Base-by-base conservation (phyloP, 2,113 vertebrate genomes). In the Sturnira hondurensis region DNA sequence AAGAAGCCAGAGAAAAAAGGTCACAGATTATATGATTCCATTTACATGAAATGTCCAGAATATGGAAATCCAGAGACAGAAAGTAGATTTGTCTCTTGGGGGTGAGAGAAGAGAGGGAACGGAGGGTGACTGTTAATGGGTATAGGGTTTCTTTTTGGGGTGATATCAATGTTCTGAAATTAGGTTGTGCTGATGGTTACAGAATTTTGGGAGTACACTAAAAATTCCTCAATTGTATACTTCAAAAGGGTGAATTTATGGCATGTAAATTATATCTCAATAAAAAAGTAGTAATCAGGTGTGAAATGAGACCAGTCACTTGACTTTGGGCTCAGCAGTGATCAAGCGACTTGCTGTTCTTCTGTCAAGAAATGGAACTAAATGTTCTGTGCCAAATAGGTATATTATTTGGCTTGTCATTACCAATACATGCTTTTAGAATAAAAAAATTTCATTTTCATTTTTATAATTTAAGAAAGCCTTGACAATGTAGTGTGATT, bases 391-490 rank as follows among this genome's bases (percentile, higher is more conserved):
- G 52, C 61, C 70, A 83, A 1, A 31, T 0, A 43, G 17, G 41
- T 20, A 28, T 74, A 36, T 68, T 16, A 58, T 45, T 58, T 82
- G 54, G 52, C 68, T 78, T 41, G 24, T 65, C n/a, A 52, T 17
- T 47, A 50, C 52, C 38, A 91, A 65, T 50, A 33, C 4, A 38
- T 15, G 31, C 20, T 87, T 96, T 80, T 71, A 88, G 19, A 77
- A 61, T 78, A 47, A 76, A 85, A 93, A 24, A 45, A 67, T 43
- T 94, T 82, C 82, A 65, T 74, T 96, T 90, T 78, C 28, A 73
- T 43, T 65, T 73, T 56, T 56, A 61, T 3, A 70, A 12, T 63
- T 92, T 78, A 76, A 56, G 52, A 89, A 95, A 84, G 61, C 13
- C 43, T 93, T 84, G 36, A 73, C 54, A 80, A n/a, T 70, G 19